Conservation (phyloP, 2,113 vertebrate genomes). For the Taurulus bubalis region DNA sequence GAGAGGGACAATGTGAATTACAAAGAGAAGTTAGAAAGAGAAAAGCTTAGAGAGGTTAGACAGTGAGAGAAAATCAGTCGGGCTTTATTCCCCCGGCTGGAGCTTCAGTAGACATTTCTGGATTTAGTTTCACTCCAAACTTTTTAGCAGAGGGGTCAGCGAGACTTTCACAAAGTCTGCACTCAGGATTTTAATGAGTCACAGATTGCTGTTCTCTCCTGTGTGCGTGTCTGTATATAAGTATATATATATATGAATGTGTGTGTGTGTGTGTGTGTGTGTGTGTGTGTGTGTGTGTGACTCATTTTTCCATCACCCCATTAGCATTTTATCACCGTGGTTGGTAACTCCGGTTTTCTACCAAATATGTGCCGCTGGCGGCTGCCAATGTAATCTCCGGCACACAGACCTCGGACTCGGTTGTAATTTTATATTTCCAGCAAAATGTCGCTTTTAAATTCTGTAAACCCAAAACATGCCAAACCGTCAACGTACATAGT, state of each 20-base stretch:
- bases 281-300: conserved; percentile 6
- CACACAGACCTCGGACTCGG: too few species aligned
- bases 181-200: conserved; percentile 65
- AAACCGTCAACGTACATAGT: too few species aligned
- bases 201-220: conserved; percentile 24
- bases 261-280: conserved; percentile 16
- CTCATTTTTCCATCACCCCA: conserved; percentile 33
- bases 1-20: conserved; percentile 41
- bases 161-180: conserved; percentile 59
- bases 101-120: conserved; percentile 61
- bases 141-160: conserved; percentile 57
- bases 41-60: conserved; percentile 56
- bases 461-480: too few species aligned
- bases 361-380: too few species aligned
- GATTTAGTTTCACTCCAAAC: conserved; percentile 66
- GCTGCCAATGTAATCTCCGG: too few species aligned
- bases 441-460: too few species aligned
- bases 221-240: not conserved
- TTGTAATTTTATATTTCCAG: too few species aligned
- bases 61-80: conserved; percentile 44
- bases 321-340: conserved; percentile 32
- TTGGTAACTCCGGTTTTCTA: conserved; percentile 2
- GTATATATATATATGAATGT: not conserved
- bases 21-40: conserved; percentile 56
- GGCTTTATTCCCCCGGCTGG: conserved; percentile 64